These are phyloP conservation scores for Dinomys branickii DNA, from an alignment of 2,113 vertebrate species.

Conservation along the genomic window DNA sequence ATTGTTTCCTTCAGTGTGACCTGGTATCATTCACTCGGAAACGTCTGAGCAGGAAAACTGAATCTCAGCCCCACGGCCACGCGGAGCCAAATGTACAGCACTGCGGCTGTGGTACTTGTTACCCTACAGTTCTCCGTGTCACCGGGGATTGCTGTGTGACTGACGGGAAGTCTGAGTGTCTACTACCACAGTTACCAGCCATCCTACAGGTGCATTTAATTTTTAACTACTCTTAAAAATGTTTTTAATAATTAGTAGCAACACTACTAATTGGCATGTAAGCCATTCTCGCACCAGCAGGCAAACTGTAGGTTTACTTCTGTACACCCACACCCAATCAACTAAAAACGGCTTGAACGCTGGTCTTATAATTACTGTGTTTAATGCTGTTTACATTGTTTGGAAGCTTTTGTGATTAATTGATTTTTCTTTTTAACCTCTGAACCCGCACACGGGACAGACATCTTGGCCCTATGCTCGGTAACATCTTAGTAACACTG, in stretches of 20 bases:
- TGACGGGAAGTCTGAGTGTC: constrained; percentile 73
- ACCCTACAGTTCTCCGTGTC: neutral
- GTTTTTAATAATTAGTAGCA: constrained; percentile 82
- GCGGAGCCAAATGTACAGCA: neutral
- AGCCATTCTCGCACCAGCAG: constrained; percentile 75
- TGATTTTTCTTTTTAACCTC: constrained; percentile 59
- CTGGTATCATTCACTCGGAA: neutral
- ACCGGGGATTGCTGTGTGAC: constrained; percentile 52
- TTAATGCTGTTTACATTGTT: constrained; percentile 83
- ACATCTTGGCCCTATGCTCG: constrained; percentile 59
- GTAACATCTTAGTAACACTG: constrained; percentile 73
- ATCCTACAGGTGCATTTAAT: constrained; percentile 72
- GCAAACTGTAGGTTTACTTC: constrained; percentile 79
- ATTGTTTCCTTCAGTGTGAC: neutral
- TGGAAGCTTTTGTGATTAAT: constrained; percentile 79
- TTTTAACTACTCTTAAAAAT: constrained; percentile 82
- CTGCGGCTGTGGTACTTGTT: neutral
- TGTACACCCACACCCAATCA: constrained; percentile 76
- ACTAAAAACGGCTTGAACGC: constrained; percentile 78
- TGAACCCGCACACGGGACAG: constrained; percentile 64
- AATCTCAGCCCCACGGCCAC: neutral
- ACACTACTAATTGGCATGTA: constrained; percentile 79
- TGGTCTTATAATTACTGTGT: constrained; percentile 83
- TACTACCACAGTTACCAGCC: constrained; percentile 61
- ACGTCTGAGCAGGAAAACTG: neutral